A percentile compares a stretch with the other conserved stretches of the same genome.
phyloP scores from a whole-genome alignment of 2,797 vertebrate genomes.

The Novumbra hubbsi region DNA sequence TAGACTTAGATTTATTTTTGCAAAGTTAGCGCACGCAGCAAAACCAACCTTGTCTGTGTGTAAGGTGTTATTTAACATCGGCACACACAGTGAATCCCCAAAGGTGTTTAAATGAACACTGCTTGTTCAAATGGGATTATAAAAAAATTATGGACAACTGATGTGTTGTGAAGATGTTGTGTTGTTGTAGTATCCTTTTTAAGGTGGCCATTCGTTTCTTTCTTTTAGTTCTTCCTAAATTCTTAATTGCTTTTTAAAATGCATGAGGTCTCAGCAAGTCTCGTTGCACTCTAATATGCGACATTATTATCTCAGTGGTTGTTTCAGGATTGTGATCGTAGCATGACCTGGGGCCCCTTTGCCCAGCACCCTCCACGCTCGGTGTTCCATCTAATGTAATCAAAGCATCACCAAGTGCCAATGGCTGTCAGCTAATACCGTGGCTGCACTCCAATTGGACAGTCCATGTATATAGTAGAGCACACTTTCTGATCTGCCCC shows the following conservation, averaged over 20 bases:
- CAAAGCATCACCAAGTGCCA: no score
- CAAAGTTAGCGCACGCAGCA: no score
- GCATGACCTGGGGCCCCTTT: no score
- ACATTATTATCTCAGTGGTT: not conserved
- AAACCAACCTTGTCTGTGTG: no score
- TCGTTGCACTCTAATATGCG: not conserved
- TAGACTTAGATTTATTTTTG: no score
- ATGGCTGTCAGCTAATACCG: no score
- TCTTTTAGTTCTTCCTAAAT: not conserved
- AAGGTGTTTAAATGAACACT: not conserved
- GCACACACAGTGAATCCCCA: not conserved
- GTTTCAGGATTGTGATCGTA: not conserved
- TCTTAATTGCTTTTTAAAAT: not conserved
- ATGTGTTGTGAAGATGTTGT: not conserved
- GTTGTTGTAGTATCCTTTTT: not conserved
- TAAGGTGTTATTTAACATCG: no score
- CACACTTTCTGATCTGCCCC: not conserved
- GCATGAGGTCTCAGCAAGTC: not conserved
- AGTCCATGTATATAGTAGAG: not conserved
- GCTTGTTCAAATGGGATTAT: not conserved
- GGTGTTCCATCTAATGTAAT: no score
- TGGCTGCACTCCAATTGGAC: not conserved
- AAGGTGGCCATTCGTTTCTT: not conserved
- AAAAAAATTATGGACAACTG: not conserved
- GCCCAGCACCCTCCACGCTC: no score